These are phyloP conservation scores for Callyntrura sp. DNA, from an alignment of 2,888 invertebrate species.

Conservation along the genomic window DNA sequence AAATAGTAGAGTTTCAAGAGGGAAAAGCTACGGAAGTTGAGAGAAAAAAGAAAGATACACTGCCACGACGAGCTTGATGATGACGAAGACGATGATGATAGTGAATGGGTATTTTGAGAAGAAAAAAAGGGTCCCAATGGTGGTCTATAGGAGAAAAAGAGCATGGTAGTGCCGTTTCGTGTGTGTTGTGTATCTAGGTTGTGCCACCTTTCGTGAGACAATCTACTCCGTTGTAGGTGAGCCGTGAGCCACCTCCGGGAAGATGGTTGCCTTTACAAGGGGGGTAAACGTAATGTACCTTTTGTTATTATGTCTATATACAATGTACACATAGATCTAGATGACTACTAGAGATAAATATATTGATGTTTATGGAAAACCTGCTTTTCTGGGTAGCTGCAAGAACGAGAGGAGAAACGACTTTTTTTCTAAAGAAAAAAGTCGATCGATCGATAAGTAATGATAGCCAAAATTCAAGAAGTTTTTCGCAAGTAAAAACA, in stretches of 20 bases:
- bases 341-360: constrained; percentile 32
- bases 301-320: too few species aligned
- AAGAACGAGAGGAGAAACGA: constrained; percentile 18
- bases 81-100: too few species aligned
- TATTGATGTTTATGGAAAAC: constrained; percentile 29
- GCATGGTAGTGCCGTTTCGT: neutral
- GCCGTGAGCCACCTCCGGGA: too few species aligned
- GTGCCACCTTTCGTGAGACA: neutral
- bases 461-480: constrained; percentile 74
- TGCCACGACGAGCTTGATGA: constrained; percentile 39
- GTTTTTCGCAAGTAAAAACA: constrained; percentile 47
- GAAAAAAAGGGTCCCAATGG: constrained; percentile 64
- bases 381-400: neutral
- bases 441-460: constrained; percentile 74
- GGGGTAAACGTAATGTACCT: too few species aligned
- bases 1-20: neutral
- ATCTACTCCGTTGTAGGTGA: neutral
- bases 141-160: constrained; percentile 1
- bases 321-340: too few species aligned
- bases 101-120: constrained; percentile 72
- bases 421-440: constrained; percentile 52
- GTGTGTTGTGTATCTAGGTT: too few species aligned
- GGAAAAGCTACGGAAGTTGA: constrained; percentile 14
- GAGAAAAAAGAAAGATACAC: constrained; percentile 23
- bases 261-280: too few species aligned